A percentile compares a stretch with the other conserved stretches of the same genome.
Conservation (phyloP, 2,888 invertebrate genomes). For the Drosophila buzzatii region DNA sequence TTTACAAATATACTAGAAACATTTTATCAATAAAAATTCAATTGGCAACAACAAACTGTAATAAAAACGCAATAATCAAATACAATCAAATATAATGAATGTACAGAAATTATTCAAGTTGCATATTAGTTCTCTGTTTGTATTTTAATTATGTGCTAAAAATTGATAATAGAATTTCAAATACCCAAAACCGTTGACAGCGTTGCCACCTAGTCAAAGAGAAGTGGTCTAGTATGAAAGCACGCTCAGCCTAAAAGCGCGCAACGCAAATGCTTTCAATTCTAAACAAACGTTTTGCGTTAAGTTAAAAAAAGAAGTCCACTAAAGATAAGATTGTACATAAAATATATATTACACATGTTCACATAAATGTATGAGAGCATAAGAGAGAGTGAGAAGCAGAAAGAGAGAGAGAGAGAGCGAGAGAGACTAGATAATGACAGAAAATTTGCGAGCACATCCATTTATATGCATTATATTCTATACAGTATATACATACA, state of each 20-base stretch:
- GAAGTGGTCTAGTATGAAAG: background rate
- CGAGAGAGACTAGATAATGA: background rate
- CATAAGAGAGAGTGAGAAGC: background rate
- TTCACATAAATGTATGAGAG: background rate
- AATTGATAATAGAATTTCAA: background rate
- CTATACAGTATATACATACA: background rate
- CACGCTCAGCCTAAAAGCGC: slow-evolving; percentile 38
- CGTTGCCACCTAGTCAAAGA: background rate
- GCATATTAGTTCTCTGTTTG: background rate
- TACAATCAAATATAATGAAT: background rate
- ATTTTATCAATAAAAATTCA: background rate
- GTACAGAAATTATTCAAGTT: slow-evolving; percentile 3
- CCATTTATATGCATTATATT: background rate
- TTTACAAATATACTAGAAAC: background rate
- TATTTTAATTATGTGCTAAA: background rate
- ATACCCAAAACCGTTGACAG: background rate
- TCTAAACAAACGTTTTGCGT: background rate
- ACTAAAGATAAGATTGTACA: slow-evolving; percentile 39
- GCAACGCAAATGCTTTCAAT: slow-evolving; percentile 23
- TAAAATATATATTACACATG: slow-evolving; percentile 18
- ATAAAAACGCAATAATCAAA: background rate
- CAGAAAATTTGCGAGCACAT: slow-evolving; percentile 20
- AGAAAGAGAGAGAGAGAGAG: background rate
- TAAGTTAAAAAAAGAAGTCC: slow-evolving; percentile 2
- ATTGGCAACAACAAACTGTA: background rate